Percentiles rank a stretch among this genome's conserved stretches.
These are phyloP conservation scores for Amblyraja radiata DNA, from an alignment of 2,797 vertebrate genomes.

Conservation along the genomic window DNA sequence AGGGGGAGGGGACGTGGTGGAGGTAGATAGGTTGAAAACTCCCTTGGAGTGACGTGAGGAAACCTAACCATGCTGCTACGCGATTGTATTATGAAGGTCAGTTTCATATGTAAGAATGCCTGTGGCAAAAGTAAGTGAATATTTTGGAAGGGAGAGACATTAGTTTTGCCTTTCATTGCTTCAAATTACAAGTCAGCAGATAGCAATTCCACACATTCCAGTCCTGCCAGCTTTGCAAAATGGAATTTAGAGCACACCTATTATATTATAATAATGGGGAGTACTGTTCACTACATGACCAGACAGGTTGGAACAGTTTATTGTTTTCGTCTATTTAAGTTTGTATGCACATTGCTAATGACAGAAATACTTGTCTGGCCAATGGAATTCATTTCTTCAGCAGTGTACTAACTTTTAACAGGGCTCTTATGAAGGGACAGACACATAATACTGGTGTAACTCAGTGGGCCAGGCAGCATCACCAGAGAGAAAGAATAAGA, in stretches of 20 bases:
- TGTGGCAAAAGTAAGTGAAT: background rate
- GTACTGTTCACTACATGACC: background rate
- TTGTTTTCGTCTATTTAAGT: background rate
- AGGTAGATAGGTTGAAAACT: background rate
- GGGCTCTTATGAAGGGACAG: background rate
- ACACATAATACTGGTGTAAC: too few relatives aligned
- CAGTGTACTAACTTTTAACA: background rate
- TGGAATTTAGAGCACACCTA: conserved; percentile 29
- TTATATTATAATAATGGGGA: background rate
- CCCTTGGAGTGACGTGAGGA: background rate
- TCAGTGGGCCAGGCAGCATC: too few relatives aligned
- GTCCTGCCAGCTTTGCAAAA: background rate
- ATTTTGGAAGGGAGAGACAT: background rate
- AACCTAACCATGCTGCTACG: background rate
- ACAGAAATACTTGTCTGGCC: background rate
- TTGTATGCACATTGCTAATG: background rate
- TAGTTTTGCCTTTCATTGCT: background rate
- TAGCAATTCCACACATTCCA: conserved; percentile 28
- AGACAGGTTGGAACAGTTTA: background rate
- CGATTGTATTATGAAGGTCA: background rate
- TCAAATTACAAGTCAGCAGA: background rate
- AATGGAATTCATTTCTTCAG: background rate
- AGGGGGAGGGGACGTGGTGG: too few relatives aligned
- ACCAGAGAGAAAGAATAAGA: too few relatives aligned
- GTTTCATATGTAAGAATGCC: background rate